Evolutionary conservation across 2,113 vertebrate species (phyloP).

Genomic region (Tragelaphus scriptus): DNA sequence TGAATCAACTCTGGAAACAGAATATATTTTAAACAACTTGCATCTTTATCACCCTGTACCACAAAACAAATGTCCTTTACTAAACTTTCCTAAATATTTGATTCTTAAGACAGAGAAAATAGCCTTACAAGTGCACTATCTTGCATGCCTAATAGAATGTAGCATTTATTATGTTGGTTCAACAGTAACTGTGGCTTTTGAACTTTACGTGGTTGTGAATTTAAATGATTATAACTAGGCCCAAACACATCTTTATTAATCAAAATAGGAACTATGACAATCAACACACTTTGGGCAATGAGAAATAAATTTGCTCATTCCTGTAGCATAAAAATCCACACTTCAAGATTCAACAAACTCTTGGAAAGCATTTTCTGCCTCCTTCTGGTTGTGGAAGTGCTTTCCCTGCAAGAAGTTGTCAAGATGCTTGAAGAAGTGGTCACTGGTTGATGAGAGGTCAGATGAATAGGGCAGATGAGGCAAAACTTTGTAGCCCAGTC

Average conservation of each 20-base stretch:
- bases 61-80: not conserved
- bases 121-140: not conserved
- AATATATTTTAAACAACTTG: not conserved
- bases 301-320: not conserved
- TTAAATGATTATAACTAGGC: not conserved
- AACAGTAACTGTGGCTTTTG: not conserved
- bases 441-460: not conserved
- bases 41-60: not conserved
- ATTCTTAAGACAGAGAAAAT: not conserved
- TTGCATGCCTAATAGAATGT: not conserved
- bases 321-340: not conserved
- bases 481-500: not conserved
- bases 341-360: not conserved
- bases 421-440: not conserved
- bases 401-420: not conserved
- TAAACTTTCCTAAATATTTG: slow-evolving; percentile 35
- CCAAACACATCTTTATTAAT: not conserved
- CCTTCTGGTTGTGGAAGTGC: not conserved
- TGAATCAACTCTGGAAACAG: not conserved
- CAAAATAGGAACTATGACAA: not conserved
- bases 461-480: not conserved
- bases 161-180: not conserved
- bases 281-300: not conserved
- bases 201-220: not conserved
- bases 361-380: not conserved